Base-by-base conservation (phyloP, 2,888 invertebrate genomes). In the Nomada goodeniana region DNA sequence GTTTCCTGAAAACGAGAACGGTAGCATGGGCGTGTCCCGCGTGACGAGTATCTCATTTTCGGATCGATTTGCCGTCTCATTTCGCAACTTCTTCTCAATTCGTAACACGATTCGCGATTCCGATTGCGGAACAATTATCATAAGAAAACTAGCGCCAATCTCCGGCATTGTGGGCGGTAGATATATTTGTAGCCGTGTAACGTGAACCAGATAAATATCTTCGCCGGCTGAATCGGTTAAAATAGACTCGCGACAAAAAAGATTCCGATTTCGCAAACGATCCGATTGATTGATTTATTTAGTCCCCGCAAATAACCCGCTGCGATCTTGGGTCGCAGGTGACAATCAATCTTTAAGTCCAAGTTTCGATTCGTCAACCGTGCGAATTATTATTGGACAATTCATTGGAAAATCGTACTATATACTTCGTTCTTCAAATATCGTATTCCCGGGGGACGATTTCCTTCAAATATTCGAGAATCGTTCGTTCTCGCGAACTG, bases 1-100 rank as follows among this genome's bases (percentile, higher is more conserved):
- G 57, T 84, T 86, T 88, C 75, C 82, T 76, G 84, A 84, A 86
- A 84, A 84, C 63, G 76, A 80, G 83, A 85, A 83, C 75, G 74
- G 60, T 20, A 80, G 59, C 74, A 79, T 80, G 72, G 80, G 83
- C 80, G 81, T 85, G 88, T 85, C 82, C 76, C 77, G 85, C 84
- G 69, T 85, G 85, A 84, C 81, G 80, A 85, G 72, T 83, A 63
- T 68, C 85, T 61, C 47, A 72, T 78, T 86, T 81, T 81, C 29
- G 75, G 70, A 87, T 78, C 86, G 83, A 80, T 76, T 63, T n/a
- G 55, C 57, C 70, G 70, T 29, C 44, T 29, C 18, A 55, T 77
- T 77, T 68, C 82, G 84, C 77, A 76, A 82, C 57, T 80, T 75
- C 52, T 47, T 60, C 26, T 65, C 18, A 53, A 53, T 64, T 65